Conservation (phyloP, 1,140 invertebrate species). For the Drosophila micromelanica region DNA sequence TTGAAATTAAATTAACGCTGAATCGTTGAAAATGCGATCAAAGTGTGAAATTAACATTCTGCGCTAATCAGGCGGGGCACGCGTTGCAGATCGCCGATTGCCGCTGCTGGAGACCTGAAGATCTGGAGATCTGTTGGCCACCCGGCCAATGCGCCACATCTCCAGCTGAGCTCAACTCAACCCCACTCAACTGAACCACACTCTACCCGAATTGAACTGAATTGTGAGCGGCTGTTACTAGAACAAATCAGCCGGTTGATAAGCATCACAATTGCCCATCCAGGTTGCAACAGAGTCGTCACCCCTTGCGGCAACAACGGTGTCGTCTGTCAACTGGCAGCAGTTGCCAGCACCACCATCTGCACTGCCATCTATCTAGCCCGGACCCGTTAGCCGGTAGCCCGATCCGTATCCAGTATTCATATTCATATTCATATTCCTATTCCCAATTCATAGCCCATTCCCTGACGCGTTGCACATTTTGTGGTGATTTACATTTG, state of each 20-base stretch:
- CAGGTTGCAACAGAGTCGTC: constrained; percentile 8
- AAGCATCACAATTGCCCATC: constrained; percentile 40
- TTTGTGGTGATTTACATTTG: constrained; percentile 77
- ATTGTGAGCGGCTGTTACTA: constrained; percentile 5
- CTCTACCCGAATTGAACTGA: constrained; percentile 1
- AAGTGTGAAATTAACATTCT: constrained; percentile 80
- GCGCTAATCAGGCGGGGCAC: constrained; percentile 73
- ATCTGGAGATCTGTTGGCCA: neutral
- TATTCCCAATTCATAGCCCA: constrained; percentile 5
- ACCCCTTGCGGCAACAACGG: constrained; percentile 10
- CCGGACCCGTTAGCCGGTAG: neutral
- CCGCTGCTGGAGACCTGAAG: constrained; percentile 13
- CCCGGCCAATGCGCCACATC: neutral
- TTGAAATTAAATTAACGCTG: constrained; percentile 79
- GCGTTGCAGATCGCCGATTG: constrained; percentile 44
- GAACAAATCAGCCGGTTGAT: constrained; percentile 27
- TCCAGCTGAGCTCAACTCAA: constrained; percentile 6
- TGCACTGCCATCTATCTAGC: constrained; percentile 16
- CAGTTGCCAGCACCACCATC: constrained; percentile 13
- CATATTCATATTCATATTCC: constrained; percentile 24
- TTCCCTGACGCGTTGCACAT: constrained; percentile 36
- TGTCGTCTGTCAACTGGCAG: constrained; percentile 25
- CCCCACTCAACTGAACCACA: neutral
- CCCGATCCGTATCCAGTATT: constrained; percentile 20
- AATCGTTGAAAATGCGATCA: constrained; percentile 71